These are phyloP conservation scores for Hippocampus kuda DNA, from an alignment of 2,797 vertebrate species.

Conservation along the genomic window DNA sequence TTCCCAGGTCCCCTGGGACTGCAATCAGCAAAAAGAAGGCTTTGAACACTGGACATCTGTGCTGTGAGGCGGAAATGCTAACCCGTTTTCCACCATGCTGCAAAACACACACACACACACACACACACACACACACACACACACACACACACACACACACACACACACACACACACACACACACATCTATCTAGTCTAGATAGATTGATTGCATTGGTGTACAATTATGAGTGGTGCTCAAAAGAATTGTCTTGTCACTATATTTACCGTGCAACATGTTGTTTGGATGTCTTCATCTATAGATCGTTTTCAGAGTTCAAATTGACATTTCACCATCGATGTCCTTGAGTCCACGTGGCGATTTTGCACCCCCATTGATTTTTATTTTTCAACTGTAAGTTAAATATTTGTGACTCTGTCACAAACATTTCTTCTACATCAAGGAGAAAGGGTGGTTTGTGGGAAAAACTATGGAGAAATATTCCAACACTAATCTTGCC, in stretches of 20 bases:
- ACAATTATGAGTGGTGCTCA: no score
- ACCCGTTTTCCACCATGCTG: no score
- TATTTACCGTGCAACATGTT: no score
- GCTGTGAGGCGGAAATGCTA: no score
- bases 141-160: no score
- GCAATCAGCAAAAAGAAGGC: slow-evolving; percentile 3
- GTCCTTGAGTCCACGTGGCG: neutral
- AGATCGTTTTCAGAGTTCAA: neutral
- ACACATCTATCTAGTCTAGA: no score
- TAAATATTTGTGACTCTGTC: neutral
- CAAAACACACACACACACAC: no score
- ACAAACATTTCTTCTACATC: neutral
- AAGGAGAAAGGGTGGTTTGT: neutral
- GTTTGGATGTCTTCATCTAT: neutral
- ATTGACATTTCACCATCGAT: neutral
- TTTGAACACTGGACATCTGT: no score
- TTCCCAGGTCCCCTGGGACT: slow-evolving; percentile 96
- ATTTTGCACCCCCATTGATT: neutral
- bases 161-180: no score
- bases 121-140: no score
- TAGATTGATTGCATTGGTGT: no score
- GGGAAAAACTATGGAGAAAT: neutral
- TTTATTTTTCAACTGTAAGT: neutral
- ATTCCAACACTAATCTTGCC: neutral
- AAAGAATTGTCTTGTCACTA: no score